phyloP scores from a whole-genome alignment of 2,113 vertebrate species.

The Motacilla alba region DNA sequence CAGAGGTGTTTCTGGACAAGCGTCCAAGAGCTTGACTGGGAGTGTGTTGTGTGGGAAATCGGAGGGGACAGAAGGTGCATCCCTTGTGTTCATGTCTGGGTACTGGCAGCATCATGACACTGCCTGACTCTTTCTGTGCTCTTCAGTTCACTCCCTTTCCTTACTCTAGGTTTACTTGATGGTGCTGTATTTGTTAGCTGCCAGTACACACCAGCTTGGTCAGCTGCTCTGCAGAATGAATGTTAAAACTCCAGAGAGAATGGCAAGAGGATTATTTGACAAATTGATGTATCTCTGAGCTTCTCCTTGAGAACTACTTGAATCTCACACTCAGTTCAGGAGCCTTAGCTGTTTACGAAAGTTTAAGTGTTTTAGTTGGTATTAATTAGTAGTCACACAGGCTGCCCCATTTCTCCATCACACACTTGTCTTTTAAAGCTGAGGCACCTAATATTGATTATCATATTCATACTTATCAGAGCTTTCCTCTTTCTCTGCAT shows the following conservation, averaged over 20 bases:
- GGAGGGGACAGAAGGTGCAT: neutral
- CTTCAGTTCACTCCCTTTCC: neutral
- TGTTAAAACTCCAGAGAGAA: neutral
- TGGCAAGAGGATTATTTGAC: neutral
- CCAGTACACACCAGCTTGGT: neutral
- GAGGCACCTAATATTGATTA: neutral
- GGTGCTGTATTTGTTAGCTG: neutral
- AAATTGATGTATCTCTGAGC: neutral
- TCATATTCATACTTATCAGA: neutral
- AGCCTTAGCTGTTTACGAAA: neutral
- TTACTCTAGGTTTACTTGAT: neutral
- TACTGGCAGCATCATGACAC: neutral
- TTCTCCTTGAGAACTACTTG: neutral
- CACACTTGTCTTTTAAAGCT: neutral
- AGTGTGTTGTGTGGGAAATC: accelerated
- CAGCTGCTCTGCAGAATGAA: neutral
- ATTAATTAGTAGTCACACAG: neutral
- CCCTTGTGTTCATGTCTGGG: neutral
- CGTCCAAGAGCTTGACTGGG: neutral
- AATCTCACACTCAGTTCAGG: neutral
- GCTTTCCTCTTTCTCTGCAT: neutral
- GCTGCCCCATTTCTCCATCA: neutral
- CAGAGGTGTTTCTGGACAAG: neutral
- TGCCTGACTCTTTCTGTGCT: neutral
- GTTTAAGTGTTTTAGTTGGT: neutral